A percentile compares a stretch with the other conserved stretches of the same genome.
Evolutionary conservation across 2,113 vertebrate genomes (phyloP).

Genomic region (Callopanchax toddi): DNA sequence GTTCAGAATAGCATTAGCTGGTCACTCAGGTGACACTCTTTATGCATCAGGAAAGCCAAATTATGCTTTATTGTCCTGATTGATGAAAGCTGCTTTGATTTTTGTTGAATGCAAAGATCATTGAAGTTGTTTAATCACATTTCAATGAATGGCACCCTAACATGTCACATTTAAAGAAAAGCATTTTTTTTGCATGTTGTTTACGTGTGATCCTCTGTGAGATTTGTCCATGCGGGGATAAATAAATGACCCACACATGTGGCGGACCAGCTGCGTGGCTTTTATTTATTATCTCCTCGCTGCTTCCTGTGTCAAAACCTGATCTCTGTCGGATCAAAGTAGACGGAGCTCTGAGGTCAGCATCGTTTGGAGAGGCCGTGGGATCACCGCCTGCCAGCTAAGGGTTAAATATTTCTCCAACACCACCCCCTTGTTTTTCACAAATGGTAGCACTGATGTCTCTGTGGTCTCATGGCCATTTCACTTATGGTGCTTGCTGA

Average conservation of each 20-base stretch:
- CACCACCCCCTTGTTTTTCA: constrained; percentile 66
- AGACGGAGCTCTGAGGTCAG: constrained; percentile 21
- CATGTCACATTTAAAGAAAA: no score
- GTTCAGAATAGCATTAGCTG: constrained; percentile 38
- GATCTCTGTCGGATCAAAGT: constrained; percentile 22
- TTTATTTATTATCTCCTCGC: neutral
- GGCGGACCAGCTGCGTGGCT: constrained; percentile 14
- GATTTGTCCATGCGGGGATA: constrained; percentile 7
- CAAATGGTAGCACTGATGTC: constrained; percentile 68
- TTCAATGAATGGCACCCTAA: constrained; percentile 26
- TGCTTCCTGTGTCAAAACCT: constrained; percentile 36
- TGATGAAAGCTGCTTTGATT: constrained; percentile 40
- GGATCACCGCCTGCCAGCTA: constrained; percentile 48
- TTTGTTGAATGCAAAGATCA: constrained; percentile 32
- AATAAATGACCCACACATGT: constrained; percentile 16
- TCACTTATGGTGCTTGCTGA: constrained; percentile 51
- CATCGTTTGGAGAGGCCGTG: constrained; percentile 27
- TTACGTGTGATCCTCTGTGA: neutral
- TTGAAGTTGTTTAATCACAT: constrained; percentile 40
- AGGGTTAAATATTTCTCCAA: constrained; percentile 71
- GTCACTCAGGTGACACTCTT: constrained; percentile 18
- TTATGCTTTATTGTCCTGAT: constrained; percentile 14
- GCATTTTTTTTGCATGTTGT: no score
- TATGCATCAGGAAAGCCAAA: constrained; percentile 29
- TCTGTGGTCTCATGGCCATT: constrained; percentile 65